A percentile compares a stretch with the other conserved stretches of the same genome.
Evolutionary conservation across 2,113 vertebrate genomes (phyloP).

Genomic region (Hypocryptadius cinnamomeus): DNA sequence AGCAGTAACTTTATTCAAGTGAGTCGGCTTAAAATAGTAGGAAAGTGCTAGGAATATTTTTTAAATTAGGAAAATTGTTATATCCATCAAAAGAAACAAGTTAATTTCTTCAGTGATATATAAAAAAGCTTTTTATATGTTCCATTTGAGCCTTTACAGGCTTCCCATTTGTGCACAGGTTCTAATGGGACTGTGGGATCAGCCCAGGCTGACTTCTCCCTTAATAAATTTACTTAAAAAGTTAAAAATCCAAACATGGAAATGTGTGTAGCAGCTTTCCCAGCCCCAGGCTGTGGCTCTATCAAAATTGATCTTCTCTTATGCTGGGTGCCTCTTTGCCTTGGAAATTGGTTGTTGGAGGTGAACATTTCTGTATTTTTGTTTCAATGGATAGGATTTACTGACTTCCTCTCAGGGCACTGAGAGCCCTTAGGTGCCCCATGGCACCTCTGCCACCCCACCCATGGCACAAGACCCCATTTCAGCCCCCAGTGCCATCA

Average conservation of each 20-base stretch:
- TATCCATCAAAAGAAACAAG: not conserved
- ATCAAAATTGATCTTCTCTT: not conserved
- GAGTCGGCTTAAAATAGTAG: not conserved
- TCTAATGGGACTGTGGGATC: not conserved
- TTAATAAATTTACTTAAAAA: not conserved
- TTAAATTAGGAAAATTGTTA: not conserved
- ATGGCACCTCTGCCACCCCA: not conserved
- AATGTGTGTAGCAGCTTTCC: not conserved
- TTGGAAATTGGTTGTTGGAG: not conserved
- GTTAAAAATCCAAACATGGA: not conserved
- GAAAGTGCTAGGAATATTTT: not conserved
- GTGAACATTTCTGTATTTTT: not conserved
- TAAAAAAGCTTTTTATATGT: not conserved
- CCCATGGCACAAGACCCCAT: not conserved
- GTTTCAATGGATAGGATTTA: not conserved
- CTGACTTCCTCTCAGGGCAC: not conserved
- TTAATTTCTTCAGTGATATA: not conserved
- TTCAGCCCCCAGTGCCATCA: not conserved
- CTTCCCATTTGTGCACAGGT: not conserved
- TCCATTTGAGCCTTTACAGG: not conserved
- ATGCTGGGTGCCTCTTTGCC: not conserved
- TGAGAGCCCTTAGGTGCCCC: not conserved
- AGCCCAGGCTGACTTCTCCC: not conserved
- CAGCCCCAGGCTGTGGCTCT: not conserved
- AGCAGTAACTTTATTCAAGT: not conserved